phyloP scores from a whole-genome alignment of 2,888 invertebrate genomes.

The Diarsia mendica region DNA sequence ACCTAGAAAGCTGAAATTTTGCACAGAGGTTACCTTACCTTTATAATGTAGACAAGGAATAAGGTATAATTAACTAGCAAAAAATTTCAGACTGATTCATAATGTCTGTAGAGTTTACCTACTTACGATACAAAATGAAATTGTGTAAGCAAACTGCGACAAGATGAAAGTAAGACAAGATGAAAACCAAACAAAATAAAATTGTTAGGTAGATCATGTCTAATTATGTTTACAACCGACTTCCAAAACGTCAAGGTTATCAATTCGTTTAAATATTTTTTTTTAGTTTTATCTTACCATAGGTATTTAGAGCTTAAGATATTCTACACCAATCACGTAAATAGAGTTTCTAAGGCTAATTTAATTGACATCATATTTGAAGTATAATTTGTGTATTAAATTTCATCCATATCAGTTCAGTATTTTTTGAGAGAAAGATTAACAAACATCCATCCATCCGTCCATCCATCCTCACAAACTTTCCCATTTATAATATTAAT shows the following conservation, averaged over 20 bases:
- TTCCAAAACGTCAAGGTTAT: background rate
- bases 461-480: too few relatives aligned
- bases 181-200: background rate
- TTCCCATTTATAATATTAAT: too few relatives aligned
- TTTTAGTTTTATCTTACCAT: background rate
- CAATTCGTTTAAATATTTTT: background rate
- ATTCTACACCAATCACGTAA: background rate
- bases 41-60: too few relatives aligned
- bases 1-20: too few relatives aligned
- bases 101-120: background rate
- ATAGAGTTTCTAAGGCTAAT: background rate
- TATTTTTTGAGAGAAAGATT: too few relatives aligned
- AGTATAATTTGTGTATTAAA: too few relatives aligned
- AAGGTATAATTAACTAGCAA: background rate
- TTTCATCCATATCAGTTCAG: too few relatives aligned
- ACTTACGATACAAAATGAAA: background rate
- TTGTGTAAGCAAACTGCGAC: background rate
- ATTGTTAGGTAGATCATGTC: background rate
- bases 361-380: too few relatives aligned
- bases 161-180: too few relatives aligned
- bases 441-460: too few relatives aligned
- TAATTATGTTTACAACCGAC: background rate
- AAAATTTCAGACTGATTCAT: background rate
- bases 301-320: background rate
- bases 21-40: too few relatives aligned